Evolutionary conservation across 2,113 vertebrate species (phyloP).

Genomic region (Hystrix brachyura): DNA sequence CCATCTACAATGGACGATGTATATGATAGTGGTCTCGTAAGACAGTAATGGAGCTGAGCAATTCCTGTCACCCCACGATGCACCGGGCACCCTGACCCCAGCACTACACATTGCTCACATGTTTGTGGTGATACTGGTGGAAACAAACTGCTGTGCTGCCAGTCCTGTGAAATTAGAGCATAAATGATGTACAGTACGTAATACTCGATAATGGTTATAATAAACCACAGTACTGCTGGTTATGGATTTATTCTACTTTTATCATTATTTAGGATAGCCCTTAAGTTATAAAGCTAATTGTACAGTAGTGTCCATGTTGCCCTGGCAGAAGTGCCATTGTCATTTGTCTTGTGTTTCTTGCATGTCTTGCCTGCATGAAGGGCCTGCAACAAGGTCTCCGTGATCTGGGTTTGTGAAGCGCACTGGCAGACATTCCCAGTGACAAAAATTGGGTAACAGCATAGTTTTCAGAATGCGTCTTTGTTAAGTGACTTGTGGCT

Average conservation of each 20-base stretch:
- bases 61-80: too few species aligned
- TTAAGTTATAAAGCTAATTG: background rate
- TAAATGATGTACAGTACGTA: background rate
- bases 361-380: background rate
- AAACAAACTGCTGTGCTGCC: background rate
- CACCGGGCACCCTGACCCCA: background rate
- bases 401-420: background rate
- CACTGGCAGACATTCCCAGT: too few species aligned
- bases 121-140: background rate
- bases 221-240: background rate
- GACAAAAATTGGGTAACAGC: background rate
- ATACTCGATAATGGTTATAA: background rate
- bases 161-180: background rate
- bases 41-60: background rate
- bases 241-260: background rate
- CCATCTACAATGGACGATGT: background rate
- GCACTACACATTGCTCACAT: background rate
- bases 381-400: background rate
- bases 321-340: background rate
- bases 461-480: background rate
- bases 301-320: background rate
- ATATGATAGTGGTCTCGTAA: rapidly evolving
- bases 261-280: background rate
- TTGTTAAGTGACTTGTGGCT: background rate
- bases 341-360: background rate